A percentile compares a stretch with the other conserved stretches of the same genome.
phyloP scores from a whole-genome alignment of 2,797 vertebrate genomes.

The Naso thynnoides region DNA sequence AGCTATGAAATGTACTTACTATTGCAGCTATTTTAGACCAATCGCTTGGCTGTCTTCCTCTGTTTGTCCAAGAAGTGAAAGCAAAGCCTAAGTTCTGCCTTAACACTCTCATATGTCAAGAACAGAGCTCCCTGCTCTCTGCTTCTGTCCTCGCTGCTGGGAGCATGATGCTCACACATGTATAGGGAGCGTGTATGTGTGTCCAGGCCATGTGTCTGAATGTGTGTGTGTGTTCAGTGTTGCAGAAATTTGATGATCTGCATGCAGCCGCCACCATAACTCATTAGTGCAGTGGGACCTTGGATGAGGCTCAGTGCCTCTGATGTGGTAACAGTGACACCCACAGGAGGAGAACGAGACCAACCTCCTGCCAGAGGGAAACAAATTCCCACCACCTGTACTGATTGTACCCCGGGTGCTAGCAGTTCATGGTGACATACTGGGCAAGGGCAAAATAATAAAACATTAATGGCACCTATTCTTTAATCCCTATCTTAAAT shows the following conservation, averaged over 20 bases:
- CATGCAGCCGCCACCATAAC: constrained; percentile 63
- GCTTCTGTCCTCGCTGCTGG: constrained; percentile 31
- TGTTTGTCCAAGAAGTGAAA: constrained; percentile 54
- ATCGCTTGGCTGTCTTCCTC: constrained; percentile 55
- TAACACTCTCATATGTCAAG: constrained; percentile 19
- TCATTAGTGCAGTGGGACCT: constrained; percentile 70
- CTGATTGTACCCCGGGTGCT: constrained; percentile 68
- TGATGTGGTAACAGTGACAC: constrained; percentile 86
- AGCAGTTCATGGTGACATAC: constrained; percentile 60
- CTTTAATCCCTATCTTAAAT: constrained; percentile 69
- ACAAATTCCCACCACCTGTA: constrained; percentile 47
- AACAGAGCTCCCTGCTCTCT: constrained; percentile 21
- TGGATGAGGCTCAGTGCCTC: constrained; percentile 57
- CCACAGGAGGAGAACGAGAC: constrained; percentile 77
- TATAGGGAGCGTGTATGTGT: constrained; percentile 38
- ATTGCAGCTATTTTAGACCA: constrained; percentile 63
- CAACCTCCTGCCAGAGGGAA: constrained; percentile 44
- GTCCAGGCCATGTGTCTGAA: constrained; percentile 42
- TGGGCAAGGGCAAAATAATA: constrained; percentile 73
- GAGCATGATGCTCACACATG: constrained; percentile 30
- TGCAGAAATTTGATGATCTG: constrained; percentile 68
- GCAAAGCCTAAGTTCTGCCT: constrained; percentile 42
- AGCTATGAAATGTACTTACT: constrained; percentile 56
- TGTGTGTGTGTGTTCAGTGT: constrained; percentile 55
- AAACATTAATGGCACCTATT: constrained; percentile 66